These are phyloP conservation scores for Platycheirus rosarum DNA, from an alignment of 2,888 invertebrate genomes.

Conservation along the genomic window DNA sequence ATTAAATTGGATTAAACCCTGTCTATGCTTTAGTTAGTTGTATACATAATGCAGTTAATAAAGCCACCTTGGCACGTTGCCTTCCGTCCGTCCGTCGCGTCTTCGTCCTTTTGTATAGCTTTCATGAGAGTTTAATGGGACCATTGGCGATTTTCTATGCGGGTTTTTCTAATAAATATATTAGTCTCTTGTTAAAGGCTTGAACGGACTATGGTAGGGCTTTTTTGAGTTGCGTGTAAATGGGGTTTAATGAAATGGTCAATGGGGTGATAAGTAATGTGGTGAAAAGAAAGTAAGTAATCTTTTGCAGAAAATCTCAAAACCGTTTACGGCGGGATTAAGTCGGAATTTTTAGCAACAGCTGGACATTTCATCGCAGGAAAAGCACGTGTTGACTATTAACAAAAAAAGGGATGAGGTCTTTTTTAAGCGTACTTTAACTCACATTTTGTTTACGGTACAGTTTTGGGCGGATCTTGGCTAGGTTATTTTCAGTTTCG, in stretches of 20 bases:
- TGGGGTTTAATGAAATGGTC: conserved; percentile 13
- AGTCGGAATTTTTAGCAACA: neutral
- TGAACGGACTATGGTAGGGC: conserved; percentile 9
- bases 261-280: conserved; percentile 47
- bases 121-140: conserved; percentile 30
- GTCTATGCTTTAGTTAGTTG: conserved; percentile 16
- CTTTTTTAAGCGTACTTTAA: too few relatives aligned
- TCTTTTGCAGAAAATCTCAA: conserved; percentile 30
- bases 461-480: too few relatives aligned
- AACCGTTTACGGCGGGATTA: neutral
- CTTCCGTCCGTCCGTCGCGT: too few relatives aligned
- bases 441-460: too few relatives aligned
- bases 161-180: conserved; percentile 44
- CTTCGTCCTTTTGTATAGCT: neutral
- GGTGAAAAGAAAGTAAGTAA: conserved; percentile 24
- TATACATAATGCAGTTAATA: conserved; percentile 16
- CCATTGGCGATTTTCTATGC: conserved; percentile 51
- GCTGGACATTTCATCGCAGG: neutral
- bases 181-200: conserved; percentile 30
- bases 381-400: neutral
- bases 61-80: neutral
- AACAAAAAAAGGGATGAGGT: too few relatives aligned
- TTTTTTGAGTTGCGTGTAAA: conserved; percentile 22
- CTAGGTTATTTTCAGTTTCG: too few relatives aligned
- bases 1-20: conserved; percentile 58